phyloP scores from a whole-genome alignment of 2,113 vertebrate genomes.

The Chaenocephalus aceratus region DNA sequence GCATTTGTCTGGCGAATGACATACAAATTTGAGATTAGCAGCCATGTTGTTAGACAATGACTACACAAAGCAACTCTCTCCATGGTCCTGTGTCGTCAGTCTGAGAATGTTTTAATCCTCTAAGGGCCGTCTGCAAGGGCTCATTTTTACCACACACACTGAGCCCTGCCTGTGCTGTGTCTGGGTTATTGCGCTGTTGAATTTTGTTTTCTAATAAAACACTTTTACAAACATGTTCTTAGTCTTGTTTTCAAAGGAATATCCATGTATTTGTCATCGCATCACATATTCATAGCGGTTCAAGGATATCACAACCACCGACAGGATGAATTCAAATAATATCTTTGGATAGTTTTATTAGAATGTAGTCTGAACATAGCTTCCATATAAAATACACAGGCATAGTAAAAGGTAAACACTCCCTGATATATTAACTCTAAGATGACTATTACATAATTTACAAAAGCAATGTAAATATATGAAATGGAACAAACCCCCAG shows the following conservation, averaged over 20 bases:
- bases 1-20: background rate
- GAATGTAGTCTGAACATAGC: constrained; percentile 35
- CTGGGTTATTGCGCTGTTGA: constrained; percentile 83
- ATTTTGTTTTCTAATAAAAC: constrained; percentile 87
- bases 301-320: too few relatives aligned
- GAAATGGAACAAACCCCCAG: background rate
- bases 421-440: constrained; percentile 34
- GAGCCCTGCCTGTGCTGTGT: constrained; percentile 87
- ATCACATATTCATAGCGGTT: background rate
- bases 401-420: constrained; percentile 22
- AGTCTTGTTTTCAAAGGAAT: background rate
- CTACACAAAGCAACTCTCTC: constrained; percentile 20
- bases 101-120: constrained; percentile 93
- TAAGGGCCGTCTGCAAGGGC: constrained; percentile 86
- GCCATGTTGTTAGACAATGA: background rate
- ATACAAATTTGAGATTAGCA: background rate
- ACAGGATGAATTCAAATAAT: background rate
- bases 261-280: background rate
- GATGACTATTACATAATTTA: constrained; percentile 29
- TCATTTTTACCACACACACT: constrained; percentile 90
- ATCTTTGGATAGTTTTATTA: constrained; percentile 46
- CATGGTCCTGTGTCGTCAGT: constrained; percentile 67
- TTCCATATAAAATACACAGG: constrained; percentile 46
- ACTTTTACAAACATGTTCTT: constrained; percentile 69
- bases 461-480: constrained; percentile 6